These are phyloP conservation scores for Solenopsis invicta DNA, from an alignment of 1,140 invertebrate genomes.

Conservation along the genomic window DNA sequence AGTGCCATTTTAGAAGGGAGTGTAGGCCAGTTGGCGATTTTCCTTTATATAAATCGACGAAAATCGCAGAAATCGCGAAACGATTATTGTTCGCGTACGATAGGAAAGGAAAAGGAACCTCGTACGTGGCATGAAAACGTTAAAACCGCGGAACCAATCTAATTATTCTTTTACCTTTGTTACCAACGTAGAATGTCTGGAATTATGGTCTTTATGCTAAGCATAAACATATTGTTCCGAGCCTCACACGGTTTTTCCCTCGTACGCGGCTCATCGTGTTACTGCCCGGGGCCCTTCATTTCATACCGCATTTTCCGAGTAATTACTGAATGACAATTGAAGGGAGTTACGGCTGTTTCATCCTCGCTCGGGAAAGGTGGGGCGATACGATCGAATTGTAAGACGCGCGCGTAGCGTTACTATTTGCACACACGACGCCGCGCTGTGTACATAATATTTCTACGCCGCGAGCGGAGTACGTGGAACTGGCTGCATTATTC, in stretches of 20 bases:
- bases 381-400: constrained; percentile 61
- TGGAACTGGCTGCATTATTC: constrained; percentile 65
- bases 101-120: not conserved
- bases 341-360: constrained; percentile 59
- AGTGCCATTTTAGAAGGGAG: too few relatives aligned
- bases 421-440: constrained; percentile 54
- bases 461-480: constrained; percentile 57
- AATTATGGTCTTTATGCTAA: constrained; percentile 54
- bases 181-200: constrained; percentile 29
- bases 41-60: too few relatives aligned
- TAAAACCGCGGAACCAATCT: constrained; percentile 21
- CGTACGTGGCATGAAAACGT: not conserved
- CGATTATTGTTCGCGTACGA: not conserved
- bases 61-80: not conserved
- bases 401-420: constrained; percentile 59
- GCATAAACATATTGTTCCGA: constrained; percentile 61
- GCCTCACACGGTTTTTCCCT: constrained; percentile 52
- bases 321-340: constrained; percentile 62
- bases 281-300: constrained; percentile 55
- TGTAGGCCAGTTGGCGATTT: too few relatives aligned
- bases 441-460: constrained; percentile 60
- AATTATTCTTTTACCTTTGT: constrained; percentile 42
- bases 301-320: constrained; percentile 55
- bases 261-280: constrained; percentile 36
- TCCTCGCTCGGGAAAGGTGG: constrained; percentile 26